Evolutionary conservation across 2,113 vertebrate species (phyloP).

Genomic region (Abramis brama): DNA sequence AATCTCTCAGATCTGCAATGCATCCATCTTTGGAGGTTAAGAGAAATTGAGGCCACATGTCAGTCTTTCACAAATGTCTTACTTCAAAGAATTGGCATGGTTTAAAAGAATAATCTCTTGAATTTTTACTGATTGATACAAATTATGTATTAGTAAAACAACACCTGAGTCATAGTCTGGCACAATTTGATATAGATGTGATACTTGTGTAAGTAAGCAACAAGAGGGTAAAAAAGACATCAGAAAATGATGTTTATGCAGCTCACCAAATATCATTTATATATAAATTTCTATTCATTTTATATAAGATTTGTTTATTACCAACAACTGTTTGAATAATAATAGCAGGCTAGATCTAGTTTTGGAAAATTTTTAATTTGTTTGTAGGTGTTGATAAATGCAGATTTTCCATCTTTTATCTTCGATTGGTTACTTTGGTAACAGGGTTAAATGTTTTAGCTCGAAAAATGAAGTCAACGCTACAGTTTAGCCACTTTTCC

Average conservation of each 20-base stretch:
- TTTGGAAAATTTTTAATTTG: not conserved
- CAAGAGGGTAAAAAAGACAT: too few species aligned
- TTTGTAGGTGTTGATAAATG: not conserved
- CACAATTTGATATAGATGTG: not conserved
- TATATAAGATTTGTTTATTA: too few species aligned
- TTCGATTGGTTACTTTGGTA: not conserved
- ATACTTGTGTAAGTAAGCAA: too few species aligned
- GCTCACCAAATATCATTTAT: too few species aligned
- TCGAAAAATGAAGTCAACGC: too few species aligned
- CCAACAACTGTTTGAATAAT: too few species aligned
- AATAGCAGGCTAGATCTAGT: too few species aligned
- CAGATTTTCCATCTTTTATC: not conserved
- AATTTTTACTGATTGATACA: not conserved
- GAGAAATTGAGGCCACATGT: conserved; percentile 22
- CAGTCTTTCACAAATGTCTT: not conserved
- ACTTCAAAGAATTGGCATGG: conserved; percentile 6
- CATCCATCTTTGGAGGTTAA: conserved; percentile 14
- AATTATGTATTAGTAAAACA: not conserved
- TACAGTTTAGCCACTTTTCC: not conserved
- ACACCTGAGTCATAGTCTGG: not conserved
- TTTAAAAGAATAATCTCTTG: conserved; percentile 2
- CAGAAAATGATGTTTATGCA: too few species aligned
- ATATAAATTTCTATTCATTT: too few species aligned
- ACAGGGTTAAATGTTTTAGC: too few species aligned
- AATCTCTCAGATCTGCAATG: conserved; percentile 20